phyloP scores from a whole-genome alignment of 2,888 invertebrate species.

The Pristionchus maxplancki region DNA sequence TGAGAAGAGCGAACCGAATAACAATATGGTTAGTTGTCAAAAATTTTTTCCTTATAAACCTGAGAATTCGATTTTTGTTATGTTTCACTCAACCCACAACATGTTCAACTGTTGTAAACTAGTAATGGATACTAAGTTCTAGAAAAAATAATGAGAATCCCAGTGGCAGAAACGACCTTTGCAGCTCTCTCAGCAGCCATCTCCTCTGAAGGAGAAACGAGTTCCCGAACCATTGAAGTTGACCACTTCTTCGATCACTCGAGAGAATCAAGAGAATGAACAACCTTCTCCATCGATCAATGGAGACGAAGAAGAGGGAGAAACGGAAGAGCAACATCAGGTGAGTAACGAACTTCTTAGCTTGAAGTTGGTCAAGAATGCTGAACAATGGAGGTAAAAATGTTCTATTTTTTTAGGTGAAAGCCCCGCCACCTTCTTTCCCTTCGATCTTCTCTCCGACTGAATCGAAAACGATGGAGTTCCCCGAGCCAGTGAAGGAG shows the following conservation, averaged over 20 bases:
- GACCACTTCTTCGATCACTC: slow-evolving; percentile 56
- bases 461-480: slow-evolving; percentile 75
- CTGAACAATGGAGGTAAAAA: not conserved
- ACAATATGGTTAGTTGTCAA: slow-evolving; percentile 35
- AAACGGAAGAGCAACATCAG: slow-evolving; percentile 82
- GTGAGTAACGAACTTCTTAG: not conserved
- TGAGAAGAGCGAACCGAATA: slow-evolving; percentile 51
- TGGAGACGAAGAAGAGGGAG: slow-evolving; percentile 83
- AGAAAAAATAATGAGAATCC: too few relatives aligned
- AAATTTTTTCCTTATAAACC: not conserved
- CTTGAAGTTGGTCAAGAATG: not conserved
- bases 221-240: slow-evolving; percentile 66
- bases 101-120: too few relatives aligned
- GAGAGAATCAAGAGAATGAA: slow-evolving; percentile 61
- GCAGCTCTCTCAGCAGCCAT: not conserved
- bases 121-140: too few relatives aligned
- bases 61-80: not conserved
- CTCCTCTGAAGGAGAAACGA: slow-evolving; percentile 53
- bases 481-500: slow-evolving; percentile 64
- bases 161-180: not conserved
- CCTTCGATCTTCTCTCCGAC: slow-evolving; percentile 76
- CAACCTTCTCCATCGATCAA: slow-evolving; percentile 24
- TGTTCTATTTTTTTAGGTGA: slow-evolving; percentile 58
- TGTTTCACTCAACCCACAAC: not conserved
- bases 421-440: slow-evolving; percentile 75